phyloP scores from a whole-genome alignment of 2,113 vertebrate species.

The Odocoileus hemionus region DNA sequence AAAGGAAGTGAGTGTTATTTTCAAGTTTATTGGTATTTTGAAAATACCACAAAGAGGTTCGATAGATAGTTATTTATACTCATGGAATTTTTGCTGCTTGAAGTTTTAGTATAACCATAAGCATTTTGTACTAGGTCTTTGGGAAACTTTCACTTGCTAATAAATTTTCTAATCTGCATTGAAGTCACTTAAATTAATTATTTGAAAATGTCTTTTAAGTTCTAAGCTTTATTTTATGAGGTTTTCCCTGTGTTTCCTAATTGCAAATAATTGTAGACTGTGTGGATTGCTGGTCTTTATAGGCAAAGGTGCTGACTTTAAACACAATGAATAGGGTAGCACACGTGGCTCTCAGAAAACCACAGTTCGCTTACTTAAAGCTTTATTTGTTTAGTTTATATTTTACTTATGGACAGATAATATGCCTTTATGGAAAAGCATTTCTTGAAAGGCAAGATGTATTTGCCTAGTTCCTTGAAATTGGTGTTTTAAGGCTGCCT shows the following conservation, averaged over 20 bases:
- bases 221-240: slow-evolving; percentile 34
- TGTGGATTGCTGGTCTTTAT: not conserved
- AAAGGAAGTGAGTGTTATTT: slow-evolving; percentile 40
- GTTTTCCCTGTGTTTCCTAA: not conserved
- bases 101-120: slow-evolving; percentile 35
- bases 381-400: not conserved
- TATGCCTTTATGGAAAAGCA: slow-evolving; percentile 14
- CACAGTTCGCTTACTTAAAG: slow-evolving; percentile 7
- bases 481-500: not conserved
- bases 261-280: not conserved
- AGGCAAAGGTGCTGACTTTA: not conserved
- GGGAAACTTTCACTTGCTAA: slow-evolving; percentile 5
- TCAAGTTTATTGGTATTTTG: slow-evolving; percentile 33
- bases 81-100: slow-evolving; percentile 16
- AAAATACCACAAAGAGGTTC: slow-evolving; percentile 10
- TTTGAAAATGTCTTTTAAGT: slow-evolving; percentile 15
- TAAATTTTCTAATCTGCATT: slow-evolving; percentile 43
- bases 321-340: not conserved
- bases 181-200: slow-evolving; percentile 19
- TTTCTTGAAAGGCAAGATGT: not conserved
- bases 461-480: not conserved
- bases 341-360: not conserved
- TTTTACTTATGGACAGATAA: not conserved
- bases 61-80: not conserved
- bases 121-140: slow-evolving; percentile 24